Evolutionary conservation across 2,113 vertebrate species (phyloP), one percentile per base, ranked within the genome.

Genomic region (Balaeniceps rex): DNA sequence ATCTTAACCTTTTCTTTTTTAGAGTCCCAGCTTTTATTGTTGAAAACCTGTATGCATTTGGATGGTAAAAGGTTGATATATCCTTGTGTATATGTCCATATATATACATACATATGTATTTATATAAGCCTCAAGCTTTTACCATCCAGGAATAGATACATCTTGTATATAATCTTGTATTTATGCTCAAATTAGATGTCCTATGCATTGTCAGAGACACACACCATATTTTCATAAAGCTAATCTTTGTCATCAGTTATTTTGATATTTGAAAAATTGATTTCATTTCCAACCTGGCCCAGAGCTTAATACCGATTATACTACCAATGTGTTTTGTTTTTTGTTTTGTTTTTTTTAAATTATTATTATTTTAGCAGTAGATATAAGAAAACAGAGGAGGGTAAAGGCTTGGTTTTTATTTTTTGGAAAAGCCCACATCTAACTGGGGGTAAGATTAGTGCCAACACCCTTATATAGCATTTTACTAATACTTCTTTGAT

Each of bases 241-340:
- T 97, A 97, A 98, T 97, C 97, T 96, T 97, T 98, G 95, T 97
- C 98, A 97, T 97, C 96, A 94, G 90, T 94, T 97, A 92, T 97
- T n/a, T n/a, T n/a, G n/a, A n/a, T n/a, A n/a, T n/a, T n/a, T n/a
- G n/a, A 98, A 96, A 97, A 98, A 98, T 98, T 98, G 98, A 98
- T 98, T 98, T 98, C 98, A 97, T 98, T 98, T 98, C 98, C 98
- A 98, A 98, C 98, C 98, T 98, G 98, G 98, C 98, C 98, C 98
- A 98, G 98, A 98, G 98, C 97, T 98, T 97, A 98, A 96, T 95
- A 97, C 87, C 58, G 5, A 92, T 97, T 95, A 97, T 47, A 96
- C 69, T 95, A 90, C 96, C 94, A 81, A 94, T 90, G 93, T 70
- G 29, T 74, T 31, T 36, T n/a, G 18, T 4, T 70, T 83, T 74